Evolutionary conservation across 2,888 invertebrate species (phyloP).

Genomic region (Scaptomyza parva): DNA sequence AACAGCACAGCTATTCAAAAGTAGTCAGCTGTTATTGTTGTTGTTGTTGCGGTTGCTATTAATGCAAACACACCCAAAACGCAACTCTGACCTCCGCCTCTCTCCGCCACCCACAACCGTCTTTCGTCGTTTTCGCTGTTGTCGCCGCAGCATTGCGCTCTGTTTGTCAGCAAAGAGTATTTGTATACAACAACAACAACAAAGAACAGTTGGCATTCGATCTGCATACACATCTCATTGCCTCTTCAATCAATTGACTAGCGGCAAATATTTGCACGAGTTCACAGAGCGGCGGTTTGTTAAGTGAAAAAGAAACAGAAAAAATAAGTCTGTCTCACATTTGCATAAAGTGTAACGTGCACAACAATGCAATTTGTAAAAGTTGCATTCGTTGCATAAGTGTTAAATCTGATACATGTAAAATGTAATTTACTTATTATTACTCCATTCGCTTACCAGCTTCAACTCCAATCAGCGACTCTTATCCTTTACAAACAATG

Average conservation of each 20-base stretch:
- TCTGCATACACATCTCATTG: constrained; percentile 35
- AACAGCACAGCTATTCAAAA: constrained; percentile 7
- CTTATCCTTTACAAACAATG: constrained; percentile 3
- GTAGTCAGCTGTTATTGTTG: constrained; percentile 26
- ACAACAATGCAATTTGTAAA: constrained; percentile 6
- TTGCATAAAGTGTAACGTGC: constrained; percentile 26
- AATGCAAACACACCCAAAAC: constrained; percentile 53
- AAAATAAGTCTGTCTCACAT: constrained; percentile 1
- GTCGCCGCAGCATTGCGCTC: constrained; percentile 20
- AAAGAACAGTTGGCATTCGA: constrained; percentile 29
- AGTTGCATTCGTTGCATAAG: background rate
- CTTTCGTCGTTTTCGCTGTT: too few relatives aligned
- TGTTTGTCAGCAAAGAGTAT: constrained; percentile 27
- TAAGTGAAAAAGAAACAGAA: background rate
- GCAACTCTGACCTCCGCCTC: constrained; percentile 52
- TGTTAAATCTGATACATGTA: background rate
- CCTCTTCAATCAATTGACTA: constrained; percentile 6
- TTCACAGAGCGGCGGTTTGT: background rate
- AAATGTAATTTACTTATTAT: constrained; percentile 10
- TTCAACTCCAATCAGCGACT: background rate
- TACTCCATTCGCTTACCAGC: background rate
- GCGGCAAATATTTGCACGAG: constrained; percentile 19
- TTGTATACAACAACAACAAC: constrained; percentile 8
- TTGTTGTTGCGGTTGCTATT: background rate
- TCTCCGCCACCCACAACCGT: constrained; percentile 43